Evolutionary conservation across 2,888 invertebrate species (phyloP), one percentile per base, ranked within the genome.

Genomic region (Cryptus viduatorius): DNA sequence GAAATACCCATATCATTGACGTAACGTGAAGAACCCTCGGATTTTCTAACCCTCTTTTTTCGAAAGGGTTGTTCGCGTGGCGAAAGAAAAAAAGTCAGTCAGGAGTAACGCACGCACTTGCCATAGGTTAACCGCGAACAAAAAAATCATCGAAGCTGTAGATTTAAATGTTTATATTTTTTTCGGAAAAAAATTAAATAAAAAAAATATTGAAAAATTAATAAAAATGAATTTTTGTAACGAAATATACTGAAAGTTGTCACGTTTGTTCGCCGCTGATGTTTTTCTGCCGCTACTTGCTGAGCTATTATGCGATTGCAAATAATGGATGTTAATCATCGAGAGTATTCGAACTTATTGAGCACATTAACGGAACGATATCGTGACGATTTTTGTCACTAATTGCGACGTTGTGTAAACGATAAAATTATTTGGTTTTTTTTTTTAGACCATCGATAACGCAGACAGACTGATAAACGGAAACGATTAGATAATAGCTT

Each of bases 401-500:
- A 79, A 84, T 79, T 72, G 73, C 50, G 73, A 64, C 61, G 59
- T 76, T 14, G 72, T 12, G 24, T 31, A 12, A 65, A 4, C 31
- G 78, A 78, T 67, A 67, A 67, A 67, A 78, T 4, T 24, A 29
- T 29, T 12, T 19, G 16, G 12, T 24, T 24, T 24, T 29, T 59
- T 59, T 29, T 56, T 79, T 42, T 72, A 50, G 50, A 29, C 16
- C 31, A 42, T 79, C 64, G 50, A 76, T 61, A 67, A 46, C 24
- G 56, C 46, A 3, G 5, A 68, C 53, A 16, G 29, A 16, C 69
- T 37, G 84, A 84, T 84, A 50, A 67, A 56, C 44, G 29, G 29
- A 10, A 31, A 56, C 67, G 84, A 84, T 84, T 82, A 84, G 84
- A 84, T 82, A 79, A 82, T 71, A 82, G 44, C 44, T 53, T 65